Percentiles rank a stretch among this genome's conserved stretches.
Conservation (phyloP, 53 echinoderm and acorn worm species). For the Echinometra lucunter region DNA sequence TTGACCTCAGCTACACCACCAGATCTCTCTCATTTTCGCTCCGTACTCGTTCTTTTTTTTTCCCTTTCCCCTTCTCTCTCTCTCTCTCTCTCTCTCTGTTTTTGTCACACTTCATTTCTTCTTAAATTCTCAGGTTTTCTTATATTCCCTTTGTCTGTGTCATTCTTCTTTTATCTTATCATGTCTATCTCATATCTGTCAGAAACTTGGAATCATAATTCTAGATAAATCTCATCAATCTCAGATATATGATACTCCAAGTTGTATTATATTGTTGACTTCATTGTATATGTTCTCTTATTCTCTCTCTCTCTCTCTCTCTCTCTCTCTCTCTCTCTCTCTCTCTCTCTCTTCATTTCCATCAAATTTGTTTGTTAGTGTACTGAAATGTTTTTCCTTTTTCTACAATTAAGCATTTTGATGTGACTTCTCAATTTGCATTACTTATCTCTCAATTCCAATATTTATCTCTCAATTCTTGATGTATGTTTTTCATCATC, state of each 20-base stretch:
- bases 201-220: neutral
- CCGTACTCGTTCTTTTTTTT: neutral
- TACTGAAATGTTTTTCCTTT: neutral
- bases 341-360: neutral
- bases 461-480: neutral
- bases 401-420: too few species aligned
- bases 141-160: neutral
- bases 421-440: too few species aligned
- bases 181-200: neutral
- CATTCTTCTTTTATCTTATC: neutral
- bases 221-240: neutral
- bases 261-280: neutral
- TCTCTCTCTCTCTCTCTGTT: neutral
- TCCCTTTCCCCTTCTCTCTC: neutral
- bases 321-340: too few species aligned
- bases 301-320: too few species aligned
- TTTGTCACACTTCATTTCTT: slow-evolving; percentile 12
- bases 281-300: neutral
- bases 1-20: slow-evolving; percentile 57
- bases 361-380: neutral
- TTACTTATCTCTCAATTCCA: neutral
- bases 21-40: slow-evolving; percentile 64
- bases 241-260: neutral
- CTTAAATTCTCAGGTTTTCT: neutral
- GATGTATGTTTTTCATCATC: too few species aligned